Conservation (phyloP, 92 coral and sea anemone genomes). For the Epizoanthus stellaris region DNA sequence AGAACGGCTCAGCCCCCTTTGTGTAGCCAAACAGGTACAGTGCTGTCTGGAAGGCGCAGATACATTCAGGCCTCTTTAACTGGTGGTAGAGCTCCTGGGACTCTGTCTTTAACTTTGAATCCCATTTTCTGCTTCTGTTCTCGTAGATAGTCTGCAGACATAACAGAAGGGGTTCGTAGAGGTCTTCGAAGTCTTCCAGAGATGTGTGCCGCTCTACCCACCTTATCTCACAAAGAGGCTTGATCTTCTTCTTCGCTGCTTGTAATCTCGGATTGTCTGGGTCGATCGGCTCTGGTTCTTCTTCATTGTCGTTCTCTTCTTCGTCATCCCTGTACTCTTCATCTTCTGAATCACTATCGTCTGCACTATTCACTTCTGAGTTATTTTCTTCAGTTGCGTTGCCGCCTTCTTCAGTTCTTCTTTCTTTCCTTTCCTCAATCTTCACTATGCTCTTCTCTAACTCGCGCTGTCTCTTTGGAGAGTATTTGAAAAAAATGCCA, state of each 20-base stretch:
- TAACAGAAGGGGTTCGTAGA: constrained; percentile 47
- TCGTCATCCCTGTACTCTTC: constrained; percentile 32
- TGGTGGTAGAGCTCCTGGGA: constrained; percentile 63
- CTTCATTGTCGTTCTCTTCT: constrained; percentile 3
- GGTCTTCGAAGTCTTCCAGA: constrained; percentile 66
- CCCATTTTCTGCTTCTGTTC: constrained; percentile 52
- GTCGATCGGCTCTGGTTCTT: constrained; percentile 16
- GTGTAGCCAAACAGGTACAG: too few species aligned
- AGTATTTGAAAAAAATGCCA: constrained; percentile 12
- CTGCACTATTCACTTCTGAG: not conserved
- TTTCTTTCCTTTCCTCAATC: not conserved
- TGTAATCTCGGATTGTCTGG: constrained; percentile 41
- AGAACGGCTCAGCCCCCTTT: too few species aligned
- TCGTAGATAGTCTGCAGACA: constrained; percentile 51
- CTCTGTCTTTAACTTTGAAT: constrained; percentile 60
- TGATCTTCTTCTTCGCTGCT: constrained; percentile 58
- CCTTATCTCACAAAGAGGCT: constrained; percentile 71
- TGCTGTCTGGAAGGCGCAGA: too few species aligned
- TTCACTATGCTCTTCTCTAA: constrained; percentile 36
- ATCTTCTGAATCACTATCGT: constrained; percentile 39
- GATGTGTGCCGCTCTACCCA: constrained; percentile 71
- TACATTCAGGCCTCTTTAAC: constrained; percentile 45
- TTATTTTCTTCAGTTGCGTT: too few species aligned
- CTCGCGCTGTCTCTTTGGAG: constrained; percentile 66
- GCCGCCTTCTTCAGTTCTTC: too few species aligned